Evolutionary conservation across 92 coral and sea anemone species (phyloP).

Genomic region (Epizoanthus stellaris): DNA sequence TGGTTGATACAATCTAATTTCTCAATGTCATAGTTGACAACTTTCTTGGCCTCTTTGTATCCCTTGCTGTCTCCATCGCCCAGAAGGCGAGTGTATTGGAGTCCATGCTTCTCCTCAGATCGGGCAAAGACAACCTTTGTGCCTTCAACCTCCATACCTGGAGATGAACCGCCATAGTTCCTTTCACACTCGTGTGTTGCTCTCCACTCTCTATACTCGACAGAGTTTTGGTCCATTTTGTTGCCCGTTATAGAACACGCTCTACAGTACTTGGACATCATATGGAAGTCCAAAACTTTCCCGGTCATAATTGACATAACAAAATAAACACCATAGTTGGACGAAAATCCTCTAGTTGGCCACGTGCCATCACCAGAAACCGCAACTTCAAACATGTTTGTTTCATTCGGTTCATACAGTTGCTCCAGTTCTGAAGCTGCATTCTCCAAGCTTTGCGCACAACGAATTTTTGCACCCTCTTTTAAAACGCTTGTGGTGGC

Average conservation of each 20-base stretch:
- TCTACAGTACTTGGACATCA: conserved; percentile 24
- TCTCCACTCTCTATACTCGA: conserved; percentile 7
- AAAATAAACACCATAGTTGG: conserved; percentile 10
- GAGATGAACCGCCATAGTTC: conserved; percentile 28
- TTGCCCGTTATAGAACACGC: neutral
- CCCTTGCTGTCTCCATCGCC: conserved; percentile 9
- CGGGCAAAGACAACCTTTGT: conserved; percentile 20
- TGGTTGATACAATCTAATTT: conserved; percentile 15
- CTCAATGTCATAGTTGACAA: conserved; percentile 9
- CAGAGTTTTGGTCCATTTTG: conserved; percentile 16
- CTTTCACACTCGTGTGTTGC: neutral
- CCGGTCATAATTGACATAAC: conserved; percentile 9
- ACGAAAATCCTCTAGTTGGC: conserved; percentile 11
- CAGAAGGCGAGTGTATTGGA: neutral
- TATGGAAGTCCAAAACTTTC: conserved; percentile 16
- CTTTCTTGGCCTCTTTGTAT: neutral
- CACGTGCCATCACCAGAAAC: conserved; percentile 26
- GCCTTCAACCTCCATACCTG: conserved; percentile 25
- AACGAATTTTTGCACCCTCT: conserved; percentile 7
- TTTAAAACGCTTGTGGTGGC: neutral
- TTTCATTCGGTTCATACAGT: conserved; percentile 5
- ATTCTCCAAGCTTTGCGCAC: neutral
- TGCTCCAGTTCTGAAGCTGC: conserved; percentile 11
- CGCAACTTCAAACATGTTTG: neutral
- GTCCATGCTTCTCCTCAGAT: conserved; percentile 26